A percentile compares a stretch with the other conserved stretches of the same genome.
phyloP scores from a whole-genome alignment of 2,797 vertebrate species.

The Enteromius argenteus region DNA sequence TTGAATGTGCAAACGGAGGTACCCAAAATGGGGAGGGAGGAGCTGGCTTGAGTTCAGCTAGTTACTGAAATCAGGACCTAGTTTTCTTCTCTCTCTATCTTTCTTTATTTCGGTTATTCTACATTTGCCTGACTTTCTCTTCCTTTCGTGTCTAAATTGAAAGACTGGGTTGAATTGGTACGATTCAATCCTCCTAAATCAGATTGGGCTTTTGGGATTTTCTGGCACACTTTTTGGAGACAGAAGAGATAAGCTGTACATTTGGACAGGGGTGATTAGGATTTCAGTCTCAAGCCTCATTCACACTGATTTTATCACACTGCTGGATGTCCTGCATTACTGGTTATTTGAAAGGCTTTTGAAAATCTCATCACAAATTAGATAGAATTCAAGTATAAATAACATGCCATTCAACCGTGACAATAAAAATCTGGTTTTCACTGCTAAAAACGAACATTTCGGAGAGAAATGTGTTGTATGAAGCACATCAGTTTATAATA shows the following conservation, averaged over 20 bases:
- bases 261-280: constrained; percentile 7
- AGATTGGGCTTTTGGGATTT: constrained; percentile 1
- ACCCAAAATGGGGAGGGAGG: constrained; percentile 23
- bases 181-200: constrained; percentile 4
- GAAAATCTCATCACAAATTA: background rate
- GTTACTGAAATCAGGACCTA: constrained; percentile 36
- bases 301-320: constrained; percentile 16
- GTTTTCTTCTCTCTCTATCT: background rate
- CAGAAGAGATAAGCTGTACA: background rate
- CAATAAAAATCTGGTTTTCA: background rate
- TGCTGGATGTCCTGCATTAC: background rate
- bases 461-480: background rate
- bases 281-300: background rate
- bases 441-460: background rate
- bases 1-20: constrained; percentile 27
- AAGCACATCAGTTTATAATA: background rate
- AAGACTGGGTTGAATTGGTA: constrained; percentile 22
- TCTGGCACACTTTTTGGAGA: constrained; percentile 20
- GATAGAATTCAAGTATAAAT: constrained; percentile 12
- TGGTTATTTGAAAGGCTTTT: constrained; percentile 5
- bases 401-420: background rate
- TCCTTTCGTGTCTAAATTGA: background rate
- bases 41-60: constrained; percentile 27
- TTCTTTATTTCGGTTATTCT: background rate
- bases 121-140: background rate